These are phyloP conservation scores for Frieseomelitta varia DNA, from an alignment of 1,140 invertebrate genomes.

Conservation along the genomic window DNA sequence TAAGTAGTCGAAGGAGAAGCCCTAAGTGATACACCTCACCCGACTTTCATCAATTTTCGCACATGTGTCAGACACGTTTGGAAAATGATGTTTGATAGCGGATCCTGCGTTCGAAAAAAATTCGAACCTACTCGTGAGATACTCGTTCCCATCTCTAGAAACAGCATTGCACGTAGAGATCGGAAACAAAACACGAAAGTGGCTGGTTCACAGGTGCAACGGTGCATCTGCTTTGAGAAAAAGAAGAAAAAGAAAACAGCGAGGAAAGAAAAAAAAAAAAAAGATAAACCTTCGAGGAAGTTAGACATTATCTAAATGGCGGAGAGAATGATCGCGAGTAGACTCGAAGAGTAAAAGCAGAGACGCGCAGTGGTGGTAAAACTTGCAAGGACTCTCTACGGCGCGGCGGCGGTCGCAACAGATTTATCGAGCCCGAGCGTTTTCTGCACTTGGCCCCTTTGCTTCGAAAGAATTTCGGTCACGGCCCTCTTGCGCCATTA, in stretches of 20 bases:
- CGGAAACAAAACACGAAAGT: conserved; percentile 10
- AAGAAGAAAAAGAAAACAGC: too few relatives aligned
- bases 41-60: too few relatives aligned
- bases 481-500: conserved; percentile 76
- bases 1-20: too few relatives aligned
- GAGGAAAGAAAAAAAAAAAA: too few relatives aligned
- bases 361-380: too few relatives aligned
- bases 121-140: too few relatives aligned
- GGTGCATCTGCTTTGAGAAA: conserved; percentile 13
- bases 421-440: conserved; percentile 57
- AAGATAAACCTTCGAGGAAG: not conserved
- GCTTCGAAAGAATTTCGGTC: conserved; percentile 78
- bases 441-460: conserved; percentile 79
- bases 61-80: too few relatives aligned
- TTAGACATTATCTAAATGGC: not conserved
- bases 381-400: conserved; percentile 6
- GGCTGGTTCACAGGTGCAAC: conserved; percentile 11
- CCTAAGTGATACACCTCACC: too few relatives aligned
- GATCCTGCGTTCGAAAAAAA: too few relatives aligned
- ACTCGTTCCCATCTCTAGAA: too few relatives aligned
- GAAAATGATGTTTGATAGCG: too few relatives aligned
- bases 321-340: not conserved
- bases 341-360: not conserved
- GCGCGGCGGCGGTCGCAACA: conserved; percentile 5
- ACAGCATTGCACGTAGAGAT: not conserved